Conservation (phyloP, 2,797 vertebrate genomes). For the Tympanoctomys barrerae region DNA sequence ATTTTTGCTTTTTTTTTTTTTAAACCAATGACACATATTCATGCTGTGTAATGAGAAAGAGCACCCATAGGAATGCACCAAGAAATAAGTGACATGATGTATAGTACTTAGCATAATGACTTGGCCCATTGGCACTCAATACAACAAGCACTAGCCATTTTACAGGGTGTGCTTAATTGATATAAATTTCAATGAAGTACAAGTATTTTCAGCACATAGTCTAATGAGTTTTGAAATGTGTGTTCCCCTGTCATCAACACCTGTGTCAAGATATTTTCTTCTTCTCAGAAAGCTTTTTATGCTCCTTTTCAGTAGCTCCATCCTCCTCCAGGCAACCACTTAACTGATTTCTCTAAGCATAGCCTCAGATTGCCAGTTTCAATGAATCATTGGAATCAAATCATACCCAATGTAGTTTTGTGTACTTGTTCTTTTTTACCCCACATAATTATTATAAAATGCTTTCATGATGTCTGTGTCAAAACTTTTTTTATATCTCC, state of each 20-base stretch:
- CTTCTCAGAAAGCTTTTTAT: neutral
- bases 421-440: neutral
- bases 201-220: neutral
- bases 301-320: neutral
- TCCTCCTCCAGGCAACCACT: neutral
- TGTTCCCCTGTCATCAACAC: neutral
- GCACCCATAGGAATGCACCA: neutral
- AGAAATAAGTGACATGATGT: conserved; percentile 1
- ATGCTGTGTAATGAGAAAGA: conserved; percentile 15
- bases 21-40: neutral
- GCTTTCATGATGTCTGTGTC: neutral
- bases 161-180: neutral
- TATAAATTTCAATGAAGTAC: conserved; percentile 7
- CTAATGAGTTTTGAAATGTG: neutral
- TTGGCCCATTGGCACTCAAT: neutral
- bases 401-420: neutral
- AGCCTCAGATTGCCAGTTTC: neutral
- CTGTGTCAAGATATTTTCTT: neutral
- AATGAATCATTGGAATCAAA: neutral
- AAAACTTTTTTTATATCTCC: neutral
- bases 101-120: neutral
- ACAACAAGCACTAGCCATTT: neutral
- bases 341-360: neutral
- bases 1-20: neutral
- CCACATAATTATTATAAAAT: neutral